Evolutionary conservation across 2,888 invertebrate species (phyloP), one percentile per base, ranked within the genome.

Genomic region (Mycogona germanica): DNA sequence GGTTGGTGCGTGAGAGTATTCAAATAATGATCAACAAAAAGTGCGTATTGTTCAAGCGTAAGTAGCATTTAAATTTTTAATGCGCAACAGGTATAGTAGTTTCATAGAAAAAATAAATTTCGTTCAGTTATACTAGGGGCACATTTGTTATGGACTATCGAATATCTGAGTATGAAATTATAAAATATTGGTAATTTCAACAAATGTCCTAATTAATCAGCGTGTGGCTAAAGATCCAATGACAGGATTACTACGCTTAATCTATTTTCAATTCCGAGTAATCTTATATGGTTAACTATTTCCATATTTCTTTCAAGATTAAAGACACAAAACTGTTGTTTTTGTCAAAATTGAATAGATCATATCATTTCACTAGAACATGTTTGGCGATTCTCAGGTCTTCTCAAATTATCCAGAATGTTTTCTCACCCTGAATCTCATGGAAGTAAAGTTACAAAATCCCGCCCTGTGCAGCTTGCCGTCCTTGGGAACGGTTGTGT

Each of bases 401-500:
- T n/a, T n/a, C 9, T n/a, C 35, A 32, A 32, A 32, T 32, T n/a
- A 32, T 9, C 35, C 35, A 9, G 9, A 12, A 41, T 17, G 9
- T 9, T 19, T 41, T 41, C 72, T 71, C 68, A 85, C 85, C 69
- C 78, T 73, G 50, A 77, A 74, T 62, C 78, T 74, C 40, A 79
- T 72, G 0, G 86, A 81, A 58, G 78, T 77, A 48, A 93, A 75
- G 63, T 82, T 84, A 61, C 87, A 87, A 68, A 85, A 95, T 0
- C 93, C 95, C 17, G 87, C 76, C 51, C 76, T 75, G 64, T 82
- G 82, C 1, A 82, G 76, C 56, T 72, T 70, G 2, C 95, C 95
- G 73, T 92, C 89, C 66, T 83, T 82, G 0, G 88, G 83, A 12
- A 84, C 73, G 55, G 78, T 76, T 1, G 80, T 66, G 51, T 61